Evolutionary conservation across 1,140 invertebrate genomes (phyloP).

Genomic region (Chionoecetes opilio): DNA sequence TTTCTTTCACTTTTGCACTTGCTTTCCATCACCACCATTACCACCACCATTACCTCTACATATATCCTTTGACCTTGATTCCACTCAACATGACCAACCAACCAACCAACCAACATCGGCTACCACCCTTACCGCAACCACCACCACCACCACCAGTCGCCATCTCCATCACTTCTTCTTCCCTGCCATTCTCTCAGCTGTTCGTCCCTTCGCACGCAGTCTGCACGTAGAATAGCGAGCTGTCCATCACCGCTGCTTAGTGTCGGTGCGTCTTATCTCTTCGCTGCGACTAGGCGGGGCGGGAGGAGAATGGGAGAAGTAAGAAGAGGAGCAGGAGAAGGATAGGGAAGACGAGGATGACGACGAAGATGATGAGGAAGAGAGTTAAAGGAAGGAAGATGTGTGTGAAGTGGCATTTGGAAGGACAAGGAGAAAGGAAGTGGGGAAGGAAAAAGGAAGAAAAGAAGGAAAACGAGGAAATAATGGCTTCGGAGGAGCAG

Average conservation of each 20-base stretch:
- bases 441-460: background rate
- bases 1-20: background rate
- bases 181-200: constrained; percentile 69
- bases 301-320: background rate
- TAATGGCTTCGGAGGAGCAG: background rate
- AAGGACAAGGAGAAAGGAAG: constrained; percentile 45
- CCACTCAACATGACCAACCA: background rate
- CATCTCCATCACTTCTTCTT: constrained; percentile 38
- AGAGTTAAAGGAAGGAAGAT: constrained; percentile 4
- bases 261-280: constrained; percentile 77
- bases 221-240: constrained; percentile 75
- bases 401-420: background rate
- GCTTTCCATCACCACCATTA: background rate
- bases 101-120: background rate
- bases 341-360: background rate
- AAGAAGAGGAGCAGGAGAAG: constrained; percentile 1
- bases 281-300: constrained; percentile 65
- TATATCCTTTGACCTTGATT: constrained; percentile 1
- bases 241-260: constrained; percentile 78
- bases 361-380: background rate
- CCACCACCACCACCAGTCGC: constrained; percentile 43
- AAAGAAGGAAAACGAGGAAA: background rate
- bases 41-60: background rate
- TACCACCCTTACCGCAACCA: background rate
- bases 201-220: constrained; percentile 74